These are phyloP conservation scores for Platerodrilus igneus DNA, from an alignment of 2,888 invertebrate genomes.

Conservation along the genomic window DNA sequence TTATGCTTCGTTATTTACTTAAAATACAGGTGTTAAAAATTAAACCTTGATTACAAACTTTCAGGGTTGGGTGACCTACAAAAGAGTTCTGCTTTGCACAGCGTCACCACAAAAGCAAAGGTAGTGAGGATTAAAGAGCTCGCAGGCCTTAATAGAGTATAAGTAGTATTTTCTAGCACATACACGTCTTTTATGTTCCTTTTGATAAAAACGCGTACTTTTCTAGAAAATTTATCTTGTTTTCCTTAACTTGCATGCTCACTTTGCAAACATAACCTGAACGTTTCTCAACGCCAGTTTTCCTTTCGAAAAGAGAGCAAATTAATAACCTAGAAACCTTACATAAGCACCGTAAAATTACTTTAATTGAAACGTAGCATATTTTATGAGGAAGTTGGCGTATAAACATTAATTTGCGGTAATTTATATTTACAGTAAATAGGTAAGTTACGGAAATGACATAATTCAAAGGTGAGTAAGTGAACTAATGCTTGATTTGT, in stretches of 20 bases:
- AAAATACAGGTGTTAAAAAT: too few relatives aligned
- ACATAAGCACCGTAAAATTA: neutral
- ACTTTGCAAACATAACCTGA: conserved; percentile 24
- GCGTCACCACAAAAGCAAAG: too few relatives aligned
- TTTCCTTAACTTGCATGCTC: conserved; percentile 34
- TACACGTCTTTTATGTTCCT: conserved; percentile 43
- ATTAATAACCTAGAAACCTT: neutral
- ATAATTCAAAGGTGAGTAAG: conserved; percentile 16
- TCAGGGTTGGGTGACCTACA: too few relatives aligned
- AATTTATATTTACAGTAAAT: neutral
- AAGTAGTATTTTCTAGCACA: conserved; percentile 42
- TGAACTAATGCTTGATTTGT: conserved; percentile 13
- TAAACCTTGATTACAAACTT: too few relatives aligned
- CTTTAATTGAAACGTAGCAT: too few relatives aligned
- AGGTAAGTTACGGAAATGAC: conserved; percentile 14
- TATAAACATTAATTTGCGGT: too few relatives aligned
- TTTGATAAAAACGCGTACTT: conserved; percentile 42
- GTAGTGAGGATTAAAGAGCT: too few relatives aligned
- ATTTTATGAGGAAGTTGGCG: too few relatives aligned
- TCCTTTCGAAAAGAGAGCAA: conserved; percentile 4
- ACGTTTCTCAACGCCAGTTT: neutral
- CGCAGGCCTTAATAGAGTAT: conserved; percentile 45
- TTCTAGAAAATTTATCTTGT: conserved; percentile 45
- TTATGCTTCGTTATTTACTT: too few relatives aligned
- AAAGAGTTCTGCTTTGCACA: too few relatives aligned